Evolutionary conservation across 2,888 invertebrate genomes (phyloP).

Genomic region (Hirtodrosophila histrioides): DNA sequence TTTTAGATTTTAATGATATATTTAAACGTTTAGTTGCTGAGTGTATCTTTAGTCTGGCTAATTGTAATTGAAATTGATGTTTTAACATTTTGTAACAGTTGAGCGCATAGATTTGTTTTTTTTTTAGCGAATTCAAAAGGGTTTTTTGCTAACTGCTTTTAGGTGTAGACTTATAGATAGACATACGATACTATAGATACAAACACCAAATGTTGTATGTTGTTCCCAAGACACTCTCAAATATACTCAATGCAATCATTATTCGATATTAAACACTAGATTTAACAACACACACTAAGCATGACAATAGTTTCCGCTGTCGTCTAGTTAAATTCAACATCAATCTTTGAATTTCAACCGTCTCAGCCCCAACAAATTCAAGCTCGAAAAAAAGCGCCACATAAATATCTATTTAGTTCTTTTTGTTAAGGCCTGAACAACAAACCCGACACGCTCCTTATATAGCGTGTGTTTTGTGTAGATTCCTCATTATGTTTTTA

Average conservation of each 20-base stretch:
- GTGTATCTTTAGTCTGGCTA: slow-evolving; percentile 39
- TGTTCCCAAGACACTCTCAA: slow-evolving; percentile 71
- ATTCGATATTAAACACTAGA: slow-evolving; percentile 17
- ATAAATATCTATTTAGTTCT: slow-evolving; percentile 29
- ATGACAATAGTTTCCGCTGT: slow-evolving; percentile 20
- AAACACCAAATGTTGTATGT: slow-evolving; percentile 63
- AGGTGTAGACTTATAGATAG: slow-evolving; percentile 40
- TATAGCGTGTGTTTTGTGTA: slow-evolving; percentile 19
- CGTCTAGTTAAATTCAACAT: slow-evolving; percentile 7
- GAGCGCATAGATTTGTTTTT: slow-evolving; percentile 49
- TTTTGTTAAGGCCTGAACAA: slow-evolving; percentile 25
- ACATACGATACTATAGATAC: slow-evolving; percentile 54
- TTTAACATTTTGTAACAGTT: slow-evolving; percentile 29
- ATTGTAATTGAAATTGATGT: slow-evolving; percentile 46
- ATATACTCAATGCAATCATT: slow-evolving; percentile 1
- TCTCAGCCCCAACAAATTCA: slow-evolving; percentile 21
- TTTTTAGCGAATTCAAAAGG: slow-evolving; percentile 33
- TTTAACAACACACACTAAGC: slow-evolving; percentile 32
- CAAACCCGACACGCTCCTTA: slow-evolving; percentile 11
- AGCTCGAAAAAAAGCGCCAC: slow-evolving; percentile 47
- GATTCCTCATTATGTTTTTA: slow-evolving; percentile 62
- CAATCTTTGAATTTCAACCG: slow-evolving; percentile 11
- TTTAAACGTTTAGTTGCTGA: slow-evolving; percentile 16
- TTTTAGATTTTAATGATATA: slow-evolving; percentile 42
- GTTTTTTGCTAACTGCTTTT: slow-evolving; percentile 18